Conservation (phyloP, 2,797 vertebrate genomes). For the Telmatherina bonti region DNA sequence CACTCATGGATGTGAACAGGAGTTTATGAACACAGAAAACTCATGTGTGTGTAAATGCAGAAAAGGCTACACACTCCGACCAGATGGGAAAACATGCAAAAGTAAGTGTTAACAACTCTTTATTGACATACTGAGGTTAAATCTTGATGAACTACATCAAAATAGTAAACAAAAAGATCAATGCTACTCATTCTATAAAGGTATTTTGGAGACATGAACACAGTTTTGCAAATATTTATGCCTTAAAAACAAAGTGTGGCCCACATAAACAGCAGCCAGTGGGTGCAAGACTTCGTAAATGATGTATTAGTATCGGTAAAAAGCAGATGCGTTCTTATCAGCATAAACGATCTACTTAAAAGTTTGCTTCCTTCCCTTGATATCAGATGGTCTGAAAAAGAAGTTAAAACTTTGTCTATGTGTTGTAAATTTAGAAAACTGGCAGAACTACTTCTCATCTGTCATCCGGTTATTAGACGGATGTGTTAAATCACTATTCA, state of each 20-base stretch:
- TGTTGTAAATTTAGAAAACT: not conserved
- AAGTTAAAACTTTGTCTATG: not conserved
- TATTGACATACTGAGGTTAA: rapidly evolving
- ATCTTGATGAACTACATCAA: not conserved
- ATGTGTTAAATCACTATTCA: not conserved
- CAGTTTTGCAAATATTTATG: not conserved
- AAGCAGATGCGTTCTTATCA: not conserved
- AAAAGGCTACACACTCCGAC: conserved; percentile 84
- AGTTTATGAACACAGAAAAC: conserved; percentile 86
- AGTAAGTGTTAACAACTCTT: conserved; percentile 28
- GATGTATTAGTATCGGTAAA: not conserved
- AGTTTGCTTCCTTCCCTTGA: not conserved
- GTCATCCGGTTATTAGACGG: not conserved
- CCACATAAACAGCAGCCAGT: not conserved
- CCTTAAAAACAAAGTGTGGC: not conserved
- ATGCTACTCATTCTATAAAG: not conserved
- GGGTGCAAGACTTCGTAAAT: no score
- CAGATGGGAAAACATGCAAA: conserved; percentile 82
- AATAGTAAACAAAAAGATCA: not conserved
- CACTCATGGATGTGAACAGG: conserved; percentile 88
- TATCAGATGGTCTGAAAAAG: not conserved
- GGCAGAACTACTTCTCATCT: not conserved
- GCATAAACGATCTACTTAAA: no score
- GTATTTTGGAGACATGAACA: not conserved
- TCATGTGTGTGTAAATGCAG: conserved; percentile 87